Evolutionary conservation across 2,113 vertebrate species (phyloP).

Genomic region (Paramisgurnus dabryanus): DNA sequence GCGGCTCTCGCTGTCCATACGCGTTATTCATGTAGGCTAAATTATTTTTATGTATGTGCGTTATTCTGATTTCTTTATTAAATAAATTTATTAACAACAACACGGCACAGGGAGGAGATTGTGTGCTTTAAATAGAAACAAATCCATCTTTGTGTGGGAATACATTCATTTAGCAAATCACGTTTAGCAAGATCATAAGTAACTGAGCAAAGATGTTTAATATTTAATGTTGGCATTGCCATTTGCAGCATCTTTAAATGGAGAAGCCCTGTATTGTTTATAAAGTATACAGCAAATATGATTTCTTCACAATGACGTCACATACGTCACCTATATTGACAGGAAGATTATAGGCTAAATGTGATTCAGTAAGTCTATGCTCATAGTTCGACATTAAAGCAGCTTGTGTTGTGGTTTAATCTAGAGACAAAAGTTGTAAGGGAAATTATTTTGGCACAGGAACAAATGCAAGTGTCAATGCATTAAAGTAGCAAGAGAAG

Average conservation of each 20-base stretch:
- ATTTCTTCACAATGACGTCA: no score
- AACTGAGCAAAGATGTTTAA: not conserved
- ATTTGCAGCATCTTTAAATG: no score
- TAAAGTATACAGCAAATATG: no score
- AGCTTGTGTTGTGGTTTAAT: not conserved
- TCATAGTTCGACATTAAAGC: no score
- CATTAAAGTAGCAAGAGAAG: not conserved
- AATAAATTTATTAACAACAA: no score
- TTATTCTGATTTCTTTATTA: no score
- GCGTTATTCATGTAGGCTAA: not conserved
- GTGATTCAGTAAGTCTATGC: no score
- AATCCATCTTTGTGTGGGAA: not conserved
- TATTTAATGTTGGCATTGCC: no score
- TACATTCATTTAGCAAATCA: not conserved
- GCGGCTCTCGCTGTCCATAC: not conserved
- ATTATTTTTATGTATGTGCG: no score
- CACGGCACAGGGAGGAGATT: not conserved
- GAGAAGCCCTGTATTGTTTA: no score
- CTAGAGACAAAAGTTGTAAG: not conserved
- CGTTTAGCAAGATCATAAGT: not conserved
- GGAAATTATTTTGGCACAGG: not conserved
- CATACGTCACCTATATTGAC: no score
- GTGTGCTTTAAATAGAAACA: not conserved
- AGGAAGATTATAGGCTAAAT: no score
- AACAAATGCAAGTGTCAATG: not conserved